Evolutionary conservation across 2,888 invertebrate species (phyloP), one percentile per base, ranked within the genome.

Genomic region (Melanchra persicariae): DNA sequence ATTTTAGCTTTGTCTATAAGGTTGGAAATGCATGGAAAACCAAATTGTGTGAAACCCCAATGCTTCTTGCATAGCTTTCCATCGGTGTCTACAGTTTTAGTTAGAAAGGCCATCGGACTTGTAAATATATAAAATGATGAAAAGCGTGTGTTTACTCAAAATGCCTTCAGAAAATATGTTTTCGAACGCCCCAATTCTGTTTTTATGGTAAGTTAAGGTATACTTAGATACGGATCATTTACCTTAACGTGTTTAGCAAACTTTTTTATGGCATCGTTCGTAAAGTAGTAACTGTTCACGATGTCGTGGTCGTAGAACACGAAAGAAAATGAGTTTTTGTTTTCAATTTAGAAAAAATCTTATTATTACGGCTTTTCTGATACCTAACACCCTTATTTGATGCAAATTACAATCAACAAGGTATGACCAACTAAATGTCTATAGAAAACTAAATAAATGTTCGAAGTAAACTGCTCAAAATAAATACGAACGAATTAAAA

Each of bases 161-260:
- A 62, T 24, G 12, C 30, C 19, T 37, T 24, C 9, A 43, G 7
- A 47, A 77, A 78, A 73, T 72, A 73, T 78, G 60, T 73, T 73
- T 78, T 66, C 37, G 49, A 60, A 74, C 45, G 24, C 30, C 37
- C 54, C 26, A 55, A 63, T 74, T 62, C 54, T 58, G 24, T 78
- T 63, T 77, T 40, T 24, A 70, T 63, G 15, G 40, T 47, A 57
- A 71, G 62, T 74, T 49, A 69, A 70, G 47, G 51, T 74, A 37
- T 61, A 61, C 54, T 74, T 77, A 61, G 77, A 61, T 55, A 59
- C 43, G 71, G 61, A 49, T 77, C 77, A 77, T 74, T 74, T 60
- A 70, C 34, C 34, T 74, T 74, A 55, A 77, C 77, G 54, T 77
- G 70, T 77, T 54, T 60, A 43, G 40, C 43, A 55, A 77, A 74